These are phyloP conservation scores for Prietella phreatophila DNA, from an alignment of 2,113 vertebrate genomes.

Conservation along the genomic window DNA sequence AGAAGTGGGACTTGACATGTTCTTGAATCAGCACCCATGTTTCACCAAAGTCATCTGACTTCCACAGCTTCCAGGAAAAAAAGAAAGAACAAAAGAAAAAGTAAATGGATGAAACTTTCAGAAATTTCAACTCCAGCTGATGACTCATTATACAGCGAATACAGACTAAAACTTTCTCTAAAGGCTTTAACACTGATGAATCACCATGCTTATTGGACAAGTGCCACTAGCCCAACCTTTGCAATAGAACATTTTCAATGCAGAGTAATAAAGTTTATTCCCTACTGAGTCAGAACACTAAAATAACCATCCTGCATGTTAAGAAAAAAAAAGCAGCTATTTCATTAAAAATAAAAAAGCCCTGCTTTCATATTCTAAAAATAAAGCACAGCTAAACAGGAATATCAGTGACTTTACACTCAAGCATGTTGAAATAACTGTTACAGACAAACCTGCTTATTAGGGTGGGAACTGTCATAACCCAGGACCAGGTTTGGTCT, in stretches of 20 bases:
- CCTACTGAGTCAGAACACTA: conserved; percentile 2
- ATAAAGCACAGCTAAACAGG: neutral
- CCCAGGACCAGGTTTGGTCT: conserved; percentile 83
- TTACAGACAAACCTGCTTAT: conserved; percentile 82
- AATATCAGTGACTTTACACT: neutral
- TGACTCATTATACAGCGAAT: neutral
- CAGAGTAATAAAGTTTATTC: conserved; percentile 25
- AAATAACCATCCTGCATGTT: conserved; percentile 2
- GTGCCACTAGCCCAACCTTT: neutral
- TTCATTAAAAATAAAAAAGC: neutral
- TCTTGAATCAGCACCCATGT: conserved; percentile 98
- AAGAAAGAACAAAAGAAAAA: conserved; percentile 16
- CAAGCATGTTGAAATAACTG: no score
- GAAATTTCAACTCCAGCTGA: neutral
- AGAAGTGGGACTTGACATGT: conserved; percentile 93
- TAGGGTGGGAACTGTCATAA: conserved; percentile 89
- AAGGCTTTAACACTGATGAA: conserved; percentile 22
- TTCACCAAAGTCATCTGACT: conserved; percentile 96
- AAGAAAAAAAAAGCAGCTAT: neutral
- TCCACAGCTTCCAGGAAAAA: conserved; percentile 84
- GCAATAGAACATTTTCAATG: neutral
- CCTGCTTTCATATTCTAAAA: neutral
- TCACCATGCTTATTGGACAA: conserved; percentile 9
- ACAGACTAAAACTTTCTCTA: neutral
- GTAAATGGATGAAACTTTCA: neutral